phyloP scores from a whole-genome alignment of 1,140 invertebrate genomes.

The Ceratosolen fusciceps region DNA sequence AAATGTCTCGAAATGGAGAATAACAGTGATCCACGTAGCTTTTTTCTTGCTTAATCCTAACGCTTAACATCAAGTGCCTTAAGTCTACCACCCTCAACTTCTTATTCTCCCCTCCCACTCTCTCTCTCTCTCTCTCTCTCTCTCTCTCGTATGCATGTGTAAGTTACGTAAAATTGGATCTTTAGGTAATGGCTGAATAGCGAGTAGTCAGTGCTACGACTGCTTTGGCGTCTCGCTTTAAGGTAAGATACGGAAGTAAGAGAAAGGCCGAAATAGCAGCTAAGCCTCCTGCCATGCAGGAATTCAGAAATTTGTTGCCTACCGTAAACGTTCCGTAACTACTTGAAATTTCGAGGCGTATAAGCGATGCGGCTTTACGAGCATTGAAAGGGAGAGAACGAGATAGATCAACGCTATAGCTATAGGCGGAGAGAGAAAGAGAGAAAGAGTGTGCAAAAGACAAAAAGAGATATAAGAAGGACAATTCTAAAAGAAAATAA shows the following conservation, averaged over 20 bases:
- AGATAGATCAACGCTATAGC: no score
- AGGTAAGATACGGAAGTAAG: slow-evolving; percentile 5
- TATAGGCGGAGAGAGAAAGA: slow-evolving; percentile 28
- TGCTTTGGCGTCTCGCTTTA: slow-evolving; percentile 28
- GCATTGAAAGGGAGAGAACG: slow-evolving; percentile 11
- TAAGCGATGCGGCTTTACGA: not conserved
- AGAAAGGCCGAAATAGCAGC: not conserved
- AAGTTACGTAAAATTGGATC: slow-evolving; percentile 53
- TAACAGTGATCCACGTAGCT: not conserved
- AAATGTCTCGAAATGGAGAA: not conserved
- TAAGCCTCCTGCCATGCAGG: slow-evolving; percentile 42
- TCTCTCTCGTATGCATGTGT: not conserved
- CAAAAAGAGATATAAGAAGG: slow-evolving; percentile 10
- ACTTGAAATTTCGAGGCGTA: slow-evolving; percentile 52
- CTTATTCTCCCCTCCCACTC: not conserved
- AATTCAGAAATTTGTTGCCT: slow-evolving; percentile 57
- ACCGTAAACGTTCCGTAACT: slow-evolving; percentile 58
- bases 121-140: not conserved
- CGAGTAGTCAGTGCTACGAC: slow-evolving; percentile 30
- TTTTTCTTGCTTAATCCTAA: not conserved
- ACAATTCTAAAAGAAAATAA: not conserved
- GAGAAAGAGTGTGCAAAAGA: slow-evolving; percentile 10
- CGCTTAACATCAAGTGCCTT: not conserved
- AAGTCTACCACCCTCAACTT: no score
- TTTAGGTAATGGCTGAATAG: slow-evolving; percentile 54